Percentiles rank a stretch among this genome's conserved stretches.
Evolutionary conservation across 2,888 invertebrate species (phyloP).

Genomic region (Drosophila planitibia): DNA sequence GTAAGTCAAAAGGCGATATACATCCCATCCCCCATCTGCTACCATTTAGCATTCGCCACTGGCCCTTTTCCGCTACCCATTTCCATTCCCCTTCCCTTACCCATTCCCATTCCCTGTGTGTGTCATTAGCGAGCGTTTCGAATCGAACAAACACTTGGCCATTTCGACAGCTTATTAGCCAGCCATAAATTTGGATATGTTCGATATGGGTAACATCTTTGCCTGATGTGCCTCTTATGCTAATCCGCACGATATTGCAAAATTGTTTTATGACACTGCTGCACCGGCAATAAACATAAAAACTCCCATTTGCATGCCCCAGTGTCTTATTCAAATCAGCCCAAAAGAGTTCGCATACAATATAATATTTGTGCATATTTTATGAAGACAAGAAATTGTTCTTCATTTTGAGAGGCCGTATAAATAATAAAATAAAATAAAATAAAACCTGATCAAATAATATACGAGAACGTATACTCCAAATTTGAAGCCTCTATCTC

Average conservation of each 20-base stretch:
- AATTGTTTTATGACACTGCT: conserved; percentile 9
- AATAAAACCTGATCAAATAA: not conserved
- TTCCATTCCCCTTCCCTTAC: not conserved
- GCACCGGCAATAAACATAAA: conserved; percentile 10
- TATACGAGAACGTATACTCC: not conserved
- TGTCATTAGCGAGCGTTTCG: conserved; percentile 56
- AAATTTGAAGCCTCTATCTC: not conserved
- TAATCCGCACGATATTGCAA: conserved; percentile 40
- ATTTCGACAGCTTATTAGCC: conserved; percentile 38
- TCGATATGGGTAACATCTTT: conserved; percentile 24
- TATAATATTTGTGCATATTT: not conserved
- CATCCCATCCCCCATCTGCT: not conserved
- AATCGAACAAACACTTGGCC: conserved; percentile 56
- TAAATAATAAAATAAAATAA: not conserved
- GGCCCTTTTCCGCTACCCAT: not conserved
- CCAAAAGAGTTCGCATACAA: conserved; percentile 5
- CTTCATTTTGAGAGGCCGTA: not conserved
- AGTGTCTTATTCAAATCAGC: conserved; percentile 1
- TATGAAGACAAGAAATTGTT: not conserved
- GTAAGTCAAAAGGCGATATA: conserved; percentile 24
- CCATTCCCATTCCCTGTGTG: conserved; percentile 44
- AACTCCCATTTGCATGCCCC: not conserved
- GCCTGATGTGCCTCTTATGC: conserved; percentile 63
- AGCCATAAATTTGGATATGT: conserved; percentile 44
- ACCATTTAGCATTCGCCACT: not conserved